These are phyloP conservation scores for Dromaius novaehollandiae DNA, from an alignment of 2,113 vertebrate genomes.

Conservation along the genomic window DNA sequence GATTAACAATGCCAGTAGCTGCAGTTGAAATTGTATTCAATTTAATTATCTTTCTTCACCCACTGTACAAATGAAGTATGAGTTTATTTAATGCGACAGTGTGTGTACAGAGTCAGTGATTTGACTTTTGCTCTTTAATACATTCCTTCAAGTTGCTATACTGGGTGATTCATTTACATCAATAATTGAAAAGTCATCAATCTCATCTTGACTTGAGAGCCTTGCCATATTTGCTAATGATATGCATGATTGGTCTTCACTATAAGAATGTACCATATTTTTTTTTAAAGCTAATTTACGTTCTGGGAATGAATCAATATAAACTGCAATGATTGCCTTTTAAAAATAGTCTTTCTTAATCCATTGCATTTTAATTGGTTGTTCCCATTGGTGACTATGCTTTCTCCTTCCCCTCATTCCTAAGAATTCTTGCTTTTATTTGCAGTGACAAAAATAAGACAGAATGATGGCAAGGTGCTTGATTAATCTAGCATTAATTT, in stretches of 20 bases:
- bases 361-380: background rate
- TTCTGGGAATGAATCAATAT: constrained; percentile 62
- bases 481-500: background rate
- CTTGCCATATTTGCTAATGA: constrained; percentile 57
- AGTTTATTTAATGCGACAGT: constrained; percentile 65
- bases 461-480: background rate
- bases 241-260: constrained; percentile 61
- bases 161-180: constrained; percentile 68
- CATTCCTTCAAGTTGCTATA: constrained; percentile 57
- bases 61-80: constrained; percentile 54
- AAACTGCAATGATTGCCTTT: constrained; percentile 26
- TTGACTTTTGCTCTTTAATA: constrained; percentile 67
- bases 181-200: constrained; percentile 72
- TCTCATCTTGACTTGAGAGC: constrained; percentile 57
- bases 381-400: background rate
- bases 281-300: constrained; percentile 58
- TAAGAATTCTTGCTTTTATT: background rate
- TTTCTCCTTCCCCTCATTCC: background rate
- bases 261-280: constrained; percentile 51
- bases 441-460: background rate
- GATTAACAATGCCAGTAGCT: constrained; percentile 53
- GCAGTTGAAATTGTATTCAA: constrained; percentile 51
- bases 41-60: constrained; percentile 69
- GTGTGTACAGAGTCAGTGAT: constrained; percentile 13
- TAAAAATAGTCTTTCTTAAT: background rate